phyloP scores from a whole-genome alignment of 1,140 invertebrate genomes.

The Procambarus clarkii region DNA sequence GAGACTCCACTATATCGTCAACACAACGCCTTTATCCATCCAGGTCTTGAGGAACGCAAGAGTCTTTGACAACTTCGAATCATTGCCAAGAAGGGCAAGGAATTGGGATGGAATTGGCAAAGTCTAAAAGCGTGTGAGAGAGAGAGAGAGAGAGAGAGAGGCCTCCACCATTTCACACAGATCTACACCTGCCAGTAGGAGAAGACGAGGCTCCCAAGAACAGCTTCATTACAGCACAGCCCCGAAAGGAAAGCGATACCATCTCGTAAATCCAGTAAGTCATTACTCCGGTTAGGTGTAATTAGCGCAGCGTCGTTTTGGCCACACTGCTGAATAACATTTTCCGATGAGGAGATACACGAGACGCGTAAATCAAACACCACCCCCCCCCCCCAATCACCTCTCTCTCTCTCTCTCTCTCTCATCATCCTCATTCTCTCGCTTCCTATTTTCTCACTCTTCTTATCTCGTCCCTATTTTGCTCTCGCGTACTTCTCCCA shows the following conservation, averaged over 20 bases:
- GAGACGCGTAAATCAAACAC: conserved; percentile 26
- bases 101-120: too few relatives aligned
- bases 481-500: too few relatives aligned
- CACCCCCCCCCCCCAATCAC: background rate
- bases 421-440: conserved; percentile 1
- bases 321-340: conserved; percentile 57
- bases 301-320: conserved; percentile 55
- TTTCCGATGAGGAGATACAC: conserved; percentile 46
- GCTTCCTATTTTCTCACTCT: background rate
- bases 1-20: too few relatives aligned
- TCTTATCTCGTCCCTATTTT: background rate
- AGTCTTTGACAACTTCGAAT: too few relatives aligned
- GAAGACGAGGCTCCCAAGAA: conserved; percentile 12
- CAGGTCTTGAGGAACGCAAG: too few relatives aligned
- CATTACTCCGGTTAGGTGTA: conserved; percentile 64
- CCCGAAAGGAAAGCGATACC: conserved; percentile 40
- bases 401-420: background rate
- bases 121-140: too few relatives aligned
- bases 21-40: too few relatives aligned
- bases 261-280: conserved; percentile 59
- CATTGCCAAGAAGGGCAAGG: too few relatives aligned
- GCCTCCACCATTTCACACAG: background rate
- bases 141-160: too few relatives aligned
- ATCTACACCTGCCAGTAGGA: background rate
- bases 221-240: conserved; percentile 59